Conservation (phyloP, 2,797 vertebrate species). For the Leptodactylus fallax region DNA sequence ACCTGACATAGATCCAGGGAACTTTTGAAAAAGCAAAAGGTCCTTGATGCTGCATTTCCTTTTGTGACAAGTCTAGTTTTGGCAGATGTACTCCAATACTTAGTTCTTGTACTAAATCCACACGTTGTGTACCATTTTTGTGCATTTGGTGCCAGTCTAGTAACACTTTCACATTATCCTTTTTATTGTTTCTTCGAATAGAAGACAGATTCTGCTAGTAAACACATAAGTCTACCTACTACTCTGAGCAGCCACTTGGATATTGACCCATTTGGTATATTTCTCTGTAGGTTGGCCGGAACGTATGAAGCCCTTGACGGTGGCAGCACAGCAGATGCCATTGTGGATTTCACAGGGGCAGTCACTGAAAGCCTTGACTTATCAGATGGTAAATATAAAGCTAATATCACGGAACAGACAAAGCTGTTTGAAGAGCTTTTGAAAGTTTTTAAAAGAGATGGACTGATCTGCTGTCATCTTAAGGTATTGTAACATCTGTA, state of each 20-base stretch:
- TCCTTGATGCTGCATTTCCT: background rate
- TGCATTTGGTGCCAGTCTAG: background rate
- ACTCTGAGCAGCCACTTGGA: background rate
- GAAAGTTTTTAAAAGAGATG: slow-evolving; percentile 84
- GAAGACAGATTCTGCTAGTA: background rate
- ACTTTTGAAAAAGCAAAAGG: background rate
- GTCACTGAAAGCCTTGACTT: slow-evolving; percentile 86
- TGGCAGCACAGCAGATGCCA: slow-evolving; percentile 90
- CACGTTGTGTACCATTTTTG: background rate
- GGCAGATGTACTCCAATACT: too few species aligned
- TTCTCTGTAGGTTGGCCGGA: slow-evolving; percentile 81
- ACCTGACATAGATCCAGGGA: slow-evolving; percentile 5
- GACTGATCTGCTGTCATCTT: slow-evolving; percentile 92
- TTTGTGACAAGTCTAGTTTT: background rate
- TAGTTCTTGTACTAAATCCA: background rate
- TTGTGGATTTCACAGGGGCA: slow-evolving; percentile 94
- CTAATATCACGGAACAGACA: slow-evolving; percentile 76
- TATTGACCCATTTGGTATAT: background rate
- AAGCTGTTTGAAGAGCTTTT: slow-evolving; percentile 86
- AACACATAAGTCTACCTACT: background rate
- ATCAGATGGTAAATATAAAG: slow-evolving; percentile 74
- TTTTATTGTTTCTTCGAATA: background rate
- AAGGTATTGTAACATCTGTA: slow-evolving; percentile 71
- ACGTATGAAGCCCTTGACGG: slow-evolving; percentile 93
- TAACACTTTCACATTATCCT: background rate